phyloP scores from a whole-genome alignment of 2,888 invertebrate species.

The Heliconius aoede region DNA sequence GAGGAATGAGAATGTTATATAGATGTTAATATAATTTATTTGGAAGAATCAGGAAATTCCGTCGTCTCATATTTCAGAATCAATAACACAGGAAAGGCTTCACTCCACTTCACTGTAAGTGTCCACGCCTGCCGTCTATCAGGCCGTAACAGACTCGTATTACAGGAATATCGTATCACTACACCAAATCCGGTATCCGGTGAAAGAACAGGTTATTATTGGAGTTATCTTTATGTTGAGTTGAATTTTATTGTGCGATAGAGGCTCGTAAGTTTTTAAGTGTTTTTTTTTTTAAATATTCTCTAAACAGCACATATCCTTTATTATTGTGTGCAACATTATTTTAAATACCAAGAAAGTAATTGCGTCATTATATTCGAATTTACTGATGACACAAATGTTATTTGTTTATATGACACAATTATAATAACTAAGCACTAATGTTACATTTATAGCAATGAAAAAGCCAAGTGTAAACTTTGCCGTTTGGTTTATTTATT shows the following conservation, averaged over 20 bases:
- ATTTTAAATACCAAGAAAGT: background rate
- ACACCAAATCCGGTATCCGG: conserved; percentile 51
- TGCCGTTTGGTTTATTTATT: conserved; percentile 31
- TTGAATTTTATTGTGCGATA: background rate
- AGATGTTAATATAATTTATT: background rate
- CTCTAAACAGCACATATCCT: background rate
- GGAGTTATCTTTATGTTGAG: conserved; percentile 25
- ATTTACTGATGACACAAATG: conserved; percentile 47
- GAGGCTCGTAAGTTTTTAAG: too few species aligned
- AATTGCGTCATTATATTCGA: background rate
- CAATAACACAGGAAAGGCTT: conserved; percentile 33
- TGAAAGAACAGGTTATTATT: conserved; percentile 64
- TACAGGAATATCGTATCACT: conserved; percentile 70
- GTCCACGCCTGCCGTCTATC: conserved; percentile 59
- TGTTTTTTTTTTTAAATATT: background rate
- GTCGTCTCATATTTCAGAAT: conserved; percentile 14
- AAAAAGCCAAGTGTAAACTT: conserved; percentile 40
- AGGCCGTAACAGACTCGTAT: conserved; percentile 68
- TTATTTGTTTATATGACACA: conserved; percentile 61
- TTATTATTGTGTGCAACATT: background rate
- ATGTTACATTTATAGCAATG: background rate
- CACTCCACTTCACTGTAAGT: conserved; percentile 39
- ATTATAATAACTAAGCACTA: background rate
- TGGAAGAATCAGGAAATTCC: background rate
- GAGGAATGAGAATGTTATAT: too few species aligned